These are phyloP conservation scores for Pristiophorus japonicus DNA, from an alignment of 2,113 vertebrate species.

Conservation along the genomic window DNA sequence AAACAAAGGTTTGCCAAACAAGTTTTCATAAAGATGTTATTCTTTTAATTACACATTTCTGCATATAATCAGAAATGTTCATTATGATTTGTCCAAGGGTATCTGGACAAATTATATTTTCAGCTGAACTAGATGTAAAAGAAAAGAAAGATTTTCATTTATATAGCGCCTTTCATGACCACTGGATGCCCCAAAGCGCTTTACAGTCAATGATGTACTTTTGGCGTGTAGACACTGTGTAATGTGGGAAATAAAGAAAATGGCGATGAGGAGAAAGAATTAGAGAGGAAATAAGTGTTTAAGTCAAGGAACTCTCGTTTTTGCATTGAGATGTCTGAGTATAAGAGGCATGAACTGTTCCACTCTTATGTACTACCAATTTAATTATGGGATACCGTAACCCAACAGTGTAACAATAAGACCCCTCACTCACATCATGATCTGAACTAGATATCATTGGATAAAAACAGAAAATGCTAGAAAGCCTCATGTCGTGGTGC, in stretches of 20 bases:
- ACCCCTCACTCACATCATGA: background rate
- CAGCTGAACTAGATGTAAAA: background rate
- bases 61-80: background rate
- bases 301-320: background rate
- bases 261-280: background rate
- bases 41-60: background rate
- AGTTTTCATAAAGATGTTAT: background rate
- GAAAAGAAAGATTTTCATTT: no score
- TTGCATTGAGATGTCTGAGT: background rate
- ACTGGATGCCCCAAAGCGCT: no score
- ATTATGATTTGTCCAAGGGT: background rate
- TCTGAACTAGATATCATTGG: background rate
- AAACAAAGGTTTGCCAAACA: no score
- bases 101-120: background rate
- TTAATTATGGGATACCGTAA: background rate
- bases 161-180: no score
- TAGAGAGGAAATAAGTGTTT: background rate
- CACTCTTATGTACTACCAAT: background rate
- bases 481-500: no score
- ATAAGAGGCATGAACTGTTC: background rate
- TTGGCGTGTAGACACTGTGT: no score
- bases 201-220: no score
- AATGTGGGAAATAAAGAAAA: background rate
- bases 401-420: background rate
- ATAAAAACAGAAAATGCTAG: no score